phyloP scores from a whole-genome alignment of 2,797 vertebrate genomes.

The Lophotriccus pileatus region DNA sequence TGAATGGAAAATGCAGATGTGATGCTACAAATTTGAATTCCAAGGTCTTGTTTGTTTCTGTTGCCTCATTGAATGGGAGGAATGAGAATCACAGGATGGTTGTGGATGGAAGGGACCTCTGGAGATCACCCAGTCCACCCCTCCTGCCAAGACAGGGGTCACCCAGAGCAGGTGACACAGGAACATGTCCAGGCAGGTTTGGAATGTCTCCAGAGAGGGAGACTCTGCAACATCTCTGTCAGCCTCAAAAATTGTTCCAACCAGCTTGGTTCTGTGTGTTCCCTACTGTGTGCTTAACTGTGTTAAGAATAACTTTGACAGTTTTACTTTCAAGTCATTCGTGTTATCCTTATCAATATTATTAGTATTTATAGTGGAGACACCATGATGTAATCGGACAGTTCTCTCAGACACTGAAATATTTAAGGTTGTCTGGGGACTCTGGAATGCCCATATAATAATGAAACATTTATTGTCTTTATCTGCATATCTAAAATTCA shows the following conservation, averaged over 20 bases:
- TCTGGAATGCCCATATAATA: not conserved
- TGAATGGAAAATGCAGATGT: not conserved
- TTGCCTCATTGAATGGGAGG: not conserved
- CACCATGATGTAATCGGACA: not conserved
- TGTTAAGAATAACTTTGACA: not conserved
- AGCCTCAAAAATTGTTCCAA: not conserved
- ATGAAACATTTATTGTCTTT: constrained; percentile 36
- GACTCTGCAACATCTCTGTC: no score
- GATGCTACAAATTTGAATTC: not conserved
- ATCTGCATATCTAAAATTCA: constrained; percentile 39
- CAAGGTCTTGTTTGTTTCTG: not conserved
- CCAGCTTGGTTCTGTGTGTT: not conserved
- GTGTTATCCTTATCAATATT: not conserved
- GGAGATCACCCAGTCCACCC: accelerated
- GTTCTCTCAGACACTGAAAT: constrained; percentile 14
- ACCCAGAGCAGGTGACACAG: not conserved
- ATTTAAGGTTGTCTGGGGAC: constrained; percentile 20
- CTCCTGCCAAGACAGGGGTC: not conserved
- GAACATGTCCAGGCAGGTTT: not conserved
- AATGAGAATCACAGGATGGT: not conserved
- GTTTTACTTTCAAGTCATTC: not conserved
- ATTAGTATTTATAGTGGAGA: not conserved
- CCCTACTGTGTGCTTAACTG: not conserved
- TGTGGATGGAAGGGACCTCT: not conserved
- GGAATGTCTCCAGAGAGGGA: not conserved